Conservation (phyloP, 1,140 invertebrate species). For the Drosophila lacertosa region DNA sequence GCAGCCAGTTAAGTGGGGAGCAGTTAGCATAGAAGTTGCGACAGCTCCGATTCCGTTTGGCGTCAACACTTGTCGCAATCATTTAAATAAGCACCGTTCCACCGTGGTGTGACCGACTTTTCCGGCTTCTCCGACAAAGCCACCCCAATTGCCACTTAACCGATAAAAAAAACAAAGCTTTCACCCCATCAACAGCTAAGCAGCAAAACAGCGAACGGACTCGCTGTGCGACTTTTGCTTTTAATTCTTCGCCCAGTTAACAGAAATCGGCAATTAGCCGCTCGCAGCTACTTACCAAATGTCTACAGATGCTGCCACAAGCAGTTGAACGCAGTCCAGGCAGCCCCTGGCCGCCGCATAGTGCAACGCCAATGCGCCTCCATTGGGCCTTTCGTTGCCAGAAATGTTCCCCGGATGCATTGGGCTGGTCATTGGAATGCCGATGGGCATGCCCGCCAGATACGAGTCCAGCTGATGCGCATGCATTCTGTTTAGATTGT, state of each 20-base stretch:
- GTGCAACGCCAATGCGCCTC: constrained; percentile 89
- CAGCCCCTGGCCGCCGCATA: constrained; percentile 93
- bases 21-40: constrained; percentile 9
- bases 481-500: constrained; percentile 67
- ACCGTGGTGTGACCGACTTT: constrained; percentile 19
- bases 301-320: constrained; percentile 90
- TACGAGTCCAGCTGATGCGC: constrained; percentile 73
- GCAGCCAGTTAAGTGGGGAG: constrained; percentile 21
- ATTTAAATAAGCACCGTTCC: constrained; percentile 26
- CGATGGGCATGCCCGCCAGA: constrained; percentile 52
- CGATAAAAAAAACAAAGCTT: constrained; percentile 38
- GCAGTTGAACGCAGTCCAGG: constrained; percentile 91
- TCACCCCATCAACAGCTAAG: constrained; percentile 18
- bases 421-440: constrained; percentile 46
- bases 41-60: constrained; percentile 22
- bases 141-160: constrained; percentile 1
- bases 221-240: constrained; percentile 39
- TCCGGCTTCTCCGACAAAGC: background rate
- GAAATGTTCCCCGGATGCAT: constrained; percentile 79
- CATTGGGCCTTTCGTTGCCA: constrained; percentile 81
- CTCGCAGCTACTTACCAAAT: constrained; percentile 87
- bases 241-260: constrained; percentile 17
- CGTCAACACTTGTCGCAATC: constrained; percentile 28
- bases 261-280: background rate
- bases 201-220: too few species aligned